Evolutionary conservation across 1,140 invertebrate genomes (phyloP), one percentile per base, ranked within the genome.

Genomic region (Cotesia glomerata): DNA sequence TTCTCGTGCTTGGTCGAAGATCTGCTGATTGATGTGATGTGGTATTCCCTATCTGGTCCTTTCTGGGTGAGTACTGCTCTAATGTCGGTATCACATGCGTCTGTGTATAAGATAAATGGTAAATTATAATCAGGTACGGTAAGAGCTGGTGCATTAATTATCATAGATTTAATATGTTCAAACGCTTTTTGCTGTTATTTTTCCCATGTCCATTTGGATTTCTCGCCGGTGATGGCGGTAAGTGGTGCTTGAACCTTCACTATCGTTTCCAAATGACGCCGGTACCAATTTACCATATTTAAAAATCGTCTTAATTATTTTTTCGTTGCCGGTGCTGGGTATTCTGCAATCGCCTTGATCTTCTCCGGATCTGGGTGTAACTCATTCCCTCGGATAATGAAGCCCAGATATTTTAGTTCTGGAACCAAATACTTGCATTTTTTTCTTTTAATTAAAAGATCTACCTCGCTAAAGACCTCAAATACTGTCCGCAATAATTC

Each of bases 371-470:
- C n/a, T n/a, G n/a, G n/a, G n/a, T n/a, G n/a, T n/a, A n/a, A n/a
- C n/a, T n/a, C n/a, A n/a, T n/a, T n/a, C n/a, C n/a, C n/a, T n/a
- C n/a, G n/a, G n/a, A n/a, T n/a, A n/a, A n/a, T n/a, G n/a, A n/a
- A n/a, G n/a, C n/a, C n/a, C n/a, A n/a, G n/a, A n/a, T n/a, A n/a
- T n/a, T n/a, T n/a, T n/a, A n/a, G n/a, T n/a, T n/a, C n/a, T n/a
- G n/a, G n/a, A n/a, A n/a, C n/a, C n/a, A n/a, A n/a, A n/a, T 18
- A 59, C 11, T 59, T 59, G 26, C 56, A 59, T 59, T 59, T 59
- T 4, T 59, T 16, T 7, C 56, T 2, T 59, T 16, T 59, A 11
- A 59, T 59, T 59, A 26, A 59, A 4, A 59, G 11, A 14, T 16
- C 56, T 5, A 59, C 16, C 56, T 59, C 56, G 3, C 56, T 59